Evolutionary conservation across 2,797 vertebrate species (phyloP).

Genomic region (Mallotus villosus): DNA sequence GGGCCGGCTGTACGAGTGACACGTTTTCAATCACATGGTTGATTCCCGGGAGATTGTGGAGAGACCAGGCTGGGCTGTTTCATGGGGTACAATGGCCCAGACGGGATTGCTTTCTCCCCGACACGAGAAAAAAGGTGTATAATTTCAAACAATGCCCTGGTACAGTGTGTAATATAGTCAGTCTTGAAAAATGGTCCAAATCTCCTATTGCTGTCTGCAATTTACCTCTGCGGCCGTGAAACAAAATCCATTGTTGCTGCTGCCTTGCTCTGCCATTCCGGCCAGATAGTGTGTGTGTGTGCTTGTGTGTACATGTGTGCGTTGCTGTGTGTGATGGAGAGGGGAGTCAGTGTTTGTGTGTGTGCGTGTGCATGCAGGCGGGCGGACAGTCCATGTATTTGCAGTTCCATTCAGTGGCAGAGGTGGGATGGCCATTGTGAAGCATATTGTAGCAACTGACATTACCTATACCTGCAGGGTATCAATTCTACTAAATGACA

Average conservation of each 20-base stretch:
- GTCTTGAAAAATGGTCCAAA: slow-evolving; percentile 78
- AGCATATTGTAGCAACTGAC: slow-evolving; percentile 27
- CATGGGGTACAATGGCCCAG: slow-evolving; percentile 62
- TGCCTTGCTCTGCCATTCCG: slow-evolving; percentile 55
- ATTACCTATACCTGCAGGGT: slow-evolving; percentile 38
- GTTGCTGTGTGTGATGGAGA: not conserved
- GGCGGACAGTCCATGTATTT: slow-evolving; percentile 2
- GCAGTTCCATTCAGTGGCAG: slow-evolving; percentile 22
- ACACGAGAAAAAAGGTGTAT: slow-evolving; percentile 45
- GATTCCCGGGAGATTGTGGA: slow-evolving; percentile 70
- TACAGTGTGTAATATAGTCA: slow-evolving; percentile 73
- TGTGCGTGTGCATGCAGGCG: not conserved
- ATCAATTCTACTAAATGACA: slow-evolving; percentile 44
- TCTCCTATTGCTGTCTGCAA: slow-evolving; percentile 72
- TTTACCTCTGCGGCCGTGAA: slow-evolving; percentile 68
- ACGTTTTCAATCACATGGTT: slow-evolving; percentile 75
- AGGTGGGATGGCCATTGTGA: slow-evolving; percentile 19
- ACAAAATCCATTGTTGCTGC: slow-evolving; percentile 64
- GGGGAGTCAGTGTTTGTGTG: not conserved
- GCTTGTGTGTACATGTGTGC: slow-evolving; percentile 4
- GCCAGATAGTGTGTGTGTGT: slow-evolving; percentile 41
- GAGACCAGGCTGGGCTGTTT: slow-evolving; percentile 66
- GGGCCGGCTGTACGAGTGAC: slow-evolving; percentile 54
- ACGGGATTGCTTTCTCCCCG: slow-evolving; percentile 74
- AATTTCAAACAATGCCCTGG: slow-evolving; percentile 66